phyloP scores from a whole-genome alignment of 2,888 invertebrate species.

The Altica lythri region DNA sequence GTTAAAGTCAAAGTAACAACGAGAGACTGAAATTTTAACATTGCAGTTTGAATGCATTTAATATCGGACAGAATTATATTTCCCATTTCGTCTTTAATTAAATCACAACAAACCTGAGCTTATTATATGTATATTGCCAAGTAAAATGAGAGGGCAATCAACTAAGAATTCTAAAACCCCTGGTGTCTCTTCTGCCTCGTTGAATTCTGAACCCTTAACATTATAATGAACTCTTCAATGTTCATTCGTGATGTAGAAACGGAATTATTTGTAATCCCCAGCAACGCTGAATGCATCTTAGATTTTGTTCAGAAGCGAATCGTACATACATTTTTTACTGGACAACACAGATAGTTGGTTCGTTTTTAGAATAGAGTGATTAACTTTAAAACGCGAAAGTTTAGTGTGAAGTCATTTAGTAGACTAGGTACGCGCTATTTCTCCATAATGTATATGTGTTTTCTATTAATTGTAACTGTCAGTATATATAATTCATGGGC shows the following conservation, averaged over 20 bases:
- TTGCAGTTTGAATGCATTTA: slow-evolving; percentile 12
- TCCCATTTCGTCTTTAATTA: slow-evolving; percentile 11
- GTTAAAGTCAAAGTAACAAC: slow-evolving; percentile 5
- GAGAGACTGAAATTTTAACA: slow-evolving; percentile 8
- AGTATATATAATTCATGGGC: no score
- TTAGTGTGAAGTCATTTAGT: no score
- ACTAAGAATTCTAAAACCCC: slow-evolving; percentile 23
- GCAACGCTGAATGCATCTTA: slow-evolving; percentile 32
- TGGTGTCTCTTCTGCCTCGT: slow-evolving; percentile 31
- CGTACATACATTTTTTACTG: no score
- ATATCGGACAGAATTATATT: slow-evolving; percentile 13
- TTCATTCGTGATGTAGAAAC: slow-evolving; percentile 40
- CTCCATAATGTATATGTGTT: no score
- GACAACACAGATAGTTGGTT: no score
- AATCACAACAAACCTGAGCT: slow-evolving; percentile 11
- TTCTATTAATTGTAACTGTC: no score
- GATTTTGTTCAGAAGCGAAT: no score
- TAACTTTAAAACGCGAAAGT: no score
- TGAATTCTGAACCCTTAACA: slow-evolving; percentile 37
- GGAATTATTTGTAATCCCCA: slow-evolving; percentile 43
- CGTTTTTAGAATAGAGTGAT: no score
- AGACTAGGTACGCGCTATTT: no score
- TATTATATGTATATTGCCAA: slow-evolving; percentile 8
- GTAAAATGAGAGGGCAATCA: slow-evolving; percentile 10
- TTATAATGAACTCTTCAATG: slow-evolving; percentile 44